Evolutionary conservation across 1,140 invertebrate species (phyloP).

Genomic region (Diachasmimorpha longicaudata): DNA sequence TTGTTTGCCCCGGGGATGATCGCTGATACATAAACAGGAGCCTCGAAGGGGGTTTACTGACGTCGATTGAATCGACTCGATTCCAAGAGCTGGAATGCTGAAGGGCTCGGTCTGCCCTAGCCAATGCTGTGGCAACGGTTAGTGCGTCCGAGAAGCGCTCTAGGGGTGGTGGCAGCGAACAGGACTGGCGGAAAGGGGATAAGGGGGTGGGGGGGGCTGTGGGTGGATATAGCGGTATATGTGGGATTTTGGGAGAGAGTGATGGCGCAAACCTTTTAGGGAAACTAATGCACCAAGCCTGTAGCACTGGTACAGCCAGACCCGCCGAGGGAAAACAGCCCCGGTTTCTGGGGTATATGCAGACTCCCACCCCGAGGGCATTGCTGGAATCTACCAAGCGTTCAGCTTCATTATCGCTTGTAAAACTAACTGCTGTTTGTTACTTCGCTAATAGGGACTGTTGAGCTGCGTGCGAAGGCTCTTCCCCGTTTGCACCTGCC

Average conservation of each 20-base stretch:
- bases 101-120: neutral
- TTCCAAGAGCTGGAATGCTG: neutral
- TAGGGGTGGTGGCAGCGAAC: neutral
- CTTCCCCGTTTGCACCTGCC: neutral
- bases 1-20: neutral
- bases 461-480: neutral
- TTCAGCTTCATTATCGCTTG: slow-evolving; percentile 23
- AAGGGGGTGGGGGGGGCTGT: neutral
- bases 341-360: neutral
- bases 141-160: neutral
- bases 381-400: slow-evolving; percentile 1
- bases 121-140: neutral
- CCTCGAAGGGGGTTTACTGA: neutral
- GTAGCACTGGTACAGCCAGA: neutral
- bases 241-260: slow-evolving; percentile 38
- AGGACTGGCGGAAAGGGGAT: neutral
- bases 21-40: neutral
- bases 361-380: neutral
- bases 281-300: slow-evolving; percentile 51
- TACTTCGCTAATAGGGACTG: neutral
- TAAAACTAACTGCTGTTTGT: slow-evolving; percentile 5
- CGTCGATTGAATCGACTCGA: neutral
- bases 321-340: neutral
- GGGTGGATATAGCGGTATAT: slow-evolving; percentile 15
- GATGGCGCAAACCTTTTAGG: slow-evolving; percentile 55